Percentiles rank a stretch among this genome's conserved stretches.
Conservation (phyloP, 2,888 invertebrate genomes). For the Pseudococcus viburni region DNA sequence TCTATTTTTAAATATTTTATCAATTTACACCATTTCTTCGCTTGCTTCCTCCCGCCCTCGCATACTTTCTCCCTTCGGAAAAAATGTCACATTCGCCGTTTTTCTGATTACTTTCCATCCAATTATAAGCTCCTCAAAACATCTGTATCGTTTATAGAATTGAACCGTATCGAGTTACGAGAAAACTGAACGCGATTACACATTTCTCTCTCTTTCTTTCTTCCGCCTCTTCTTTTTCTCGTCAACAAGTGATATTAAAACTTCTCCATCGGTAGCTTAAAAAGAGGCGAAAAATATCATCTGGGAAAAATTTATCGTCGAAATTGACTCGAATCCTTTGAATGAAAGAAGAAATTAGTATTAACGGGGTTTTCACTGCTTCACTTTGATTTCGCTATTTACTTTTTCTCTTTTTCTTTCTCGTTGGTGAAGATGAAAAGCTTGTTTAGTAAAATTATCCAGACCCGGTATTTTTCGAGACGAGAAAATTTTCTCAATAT, state of each 20-base stretch:
- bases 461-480: background rate
- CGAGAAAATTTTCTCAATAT: background rate
- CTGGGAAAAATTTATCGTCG: background rate
- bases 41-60: background rate
- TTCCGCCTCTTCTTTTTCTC: background rate
- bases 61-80: background rate
- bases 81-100: background rate
- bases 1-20: background rate
- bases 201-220: background rate
- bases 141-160: background rate
- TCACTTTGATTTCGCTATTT: background rate
- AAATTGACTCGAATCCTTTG: background rate
- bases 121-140: background rate
- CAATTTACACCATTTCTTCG: background rate
- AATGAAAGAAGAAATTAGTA: background rate
- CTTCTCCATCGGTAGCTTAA: background rate
- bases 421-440: background rate
- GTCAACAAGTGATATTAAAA: background rate
- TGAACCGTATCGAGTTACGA: background rate
- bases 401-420: background rate
- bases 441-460: background rate
- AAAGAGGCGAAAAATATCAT: constrained; percentile 1
- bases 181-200: background rate
- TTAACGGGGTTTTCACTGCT: background rate
- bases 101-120: background rate